Base-by-base conservation (phyloP, 1,140 invertebrate genomes). In the Drosophila lini region DNA sequence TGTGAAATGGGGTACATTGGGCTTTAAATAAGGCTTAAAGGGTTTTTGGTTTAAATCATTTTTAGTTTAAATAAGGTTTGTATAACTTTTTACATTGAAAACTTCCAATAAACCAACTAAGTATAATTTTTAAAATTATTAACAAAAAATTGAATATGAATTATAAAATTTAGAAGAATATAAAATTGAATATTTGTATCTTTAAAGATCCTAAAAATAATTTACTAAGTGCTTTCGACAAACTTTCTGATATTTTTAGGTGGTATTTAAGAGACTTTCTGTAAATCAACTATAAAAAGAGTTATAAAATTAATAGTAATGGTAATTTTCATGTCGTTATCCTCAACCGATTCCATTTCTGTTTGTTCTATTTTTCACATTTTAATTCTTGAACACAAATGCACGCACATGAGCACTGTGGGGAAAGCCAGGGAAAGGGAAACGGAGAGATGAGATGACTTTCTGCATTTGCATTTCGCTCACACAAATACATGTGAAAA, bases 361-460 rank as follows among this genome's bases (percentile, higher is more conserved):
- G 38, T 45, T 53, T 50, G 61, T 75, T 73, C 53, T 53, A 58
- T 81, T 62, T 78, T 80, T 80, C 62, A 73, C 81, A 79, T 89
- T 89, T 89, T 84, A 89, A 81, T 89, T 79, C 84, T 84, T 78
- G 69, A 88, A 74, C 74, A 89, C 77, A 89, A 78, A 63, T 68
- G 74, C 60, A 79, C 82, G 70, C 79, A 82, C 63, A 88, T 62
- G 83, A 50, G 67, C 67, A 59, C 48, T 47, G 44, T 22, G 31
- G 2, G 52, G 5, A 15, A 3, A 3, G 16, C 28, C 3, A 38
- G 52, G 52, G 2, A 6, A n/a, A 22, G 19, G 52, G 52, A 3
- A 7, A n/a, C 7, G 4, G 34, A 31, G 62, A 50, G 16, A 53
- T 38, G 73, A 74, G 67, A 74, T 86, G 84, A 80, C 83, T 86